Percentiles rank a stretch among this genome's conserved stretches.
Conservation (phyloP, 2,888 invertebrate species). For the Cataglyphis cursor region DNA sequence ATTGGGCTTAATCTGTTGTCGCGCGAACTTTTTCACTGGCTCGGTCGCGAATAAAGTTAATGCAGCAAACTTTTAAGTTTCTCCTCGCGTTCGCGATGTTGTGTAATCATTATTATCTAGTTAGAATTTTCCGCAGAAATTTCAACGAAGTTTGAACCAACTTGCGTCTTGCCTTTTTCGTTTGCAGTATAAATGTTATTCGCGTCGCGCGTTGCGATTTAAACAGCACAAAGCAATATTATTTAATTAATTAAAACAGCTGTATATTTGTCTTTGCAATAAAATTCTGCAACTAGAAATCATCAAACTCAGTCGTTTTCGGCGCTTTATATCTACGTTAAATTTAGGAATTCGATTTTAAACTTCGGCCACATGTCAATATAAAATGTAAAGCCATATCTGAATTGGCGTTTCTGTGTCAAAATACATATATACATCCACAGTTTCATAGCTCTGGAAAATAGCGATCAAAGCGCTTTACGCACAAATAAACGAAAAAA, state of each 20-base stretch:
- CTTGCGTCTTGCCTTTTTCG: slow-evolving; percentile 43
- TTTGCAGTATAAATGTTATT: slow-evolving; percentile 53
- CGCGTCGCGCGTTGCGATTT: slow-evolving; percentile 41
- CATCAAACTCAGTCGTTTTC: slow-evolving; percentile 1
- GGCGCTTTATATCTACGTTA: not conserved
- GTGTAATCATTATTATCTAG: slow-evolving; percentile 57
- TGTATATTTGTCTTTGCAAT: not conserved
- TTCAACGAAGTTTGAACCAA: slow-evolving; percentile 40
- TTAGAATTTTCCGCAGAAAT: slow-evolving; percentile 48
- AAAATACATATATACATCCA: slow-evolving; percentile 5
- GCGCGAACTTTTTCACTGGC: slow-evolving; percentile 69
- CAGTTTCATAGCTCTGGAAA: slow-evolving; percentile 14
- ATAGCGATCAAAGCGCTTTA: not conserved
- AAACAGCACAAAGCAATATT: slow-evolving; percentile 38
- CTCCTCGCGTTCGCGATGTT: slow-evolving; percentile 49
- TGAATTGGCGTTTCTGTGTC: slow-evolving; percentile 29
- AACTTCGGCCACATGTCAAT: slow-evolving; percentile 20
- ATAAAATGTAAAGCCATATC: slow-evolving; percentile 33
- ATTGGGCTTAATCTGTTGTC: slow-evolving; percentile 64
- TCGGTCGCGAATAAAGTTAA: slow-evolving; percentile 56
- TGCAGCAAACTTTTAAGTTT: slow-evolving; percentile 55
- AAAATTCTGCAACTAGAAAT: not conserved
- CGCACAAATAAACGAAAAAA: slow-evolving; percentile 12
- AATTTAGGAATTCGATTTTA: slow-evolving; percentile 25
- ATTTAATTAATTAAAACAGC: slow-evolving; percentile 22